Evolutionary conservation across 1,140 invertebrate genomes (phyloP).

Genomic region (Metaphire vulgaris): DNA sequence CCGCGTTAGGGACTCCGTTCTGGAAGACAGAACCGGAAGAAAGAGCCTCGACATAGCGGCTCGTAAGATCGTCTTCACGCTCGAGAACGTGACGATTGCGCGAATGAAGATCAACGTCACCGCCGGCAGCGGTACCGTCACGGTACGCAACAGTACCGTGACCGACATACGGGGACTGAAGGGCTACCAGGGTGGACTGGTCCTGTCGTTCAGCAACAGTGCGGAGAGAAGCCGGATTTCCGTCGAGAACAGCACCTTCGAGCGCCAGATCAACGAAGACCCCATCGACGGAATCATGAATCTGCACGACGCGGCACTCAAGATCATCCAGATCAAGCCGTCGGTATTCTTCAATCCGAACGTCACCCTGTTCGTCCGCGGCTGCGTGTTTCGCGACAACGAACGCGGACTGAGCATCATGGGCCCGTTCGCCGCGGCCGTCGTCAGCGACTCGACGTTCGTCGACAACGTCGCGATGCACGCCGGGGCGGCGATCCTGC

Average conservation of each 20-base stretch:
- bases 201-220: neutral
- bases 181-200: constrained; percentile 11
- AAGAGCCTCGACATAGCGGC: too few relatives aligned
- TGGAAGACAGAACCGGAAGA: too few relatives aligned
- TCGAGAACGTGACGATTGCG: too few relatives aligned
- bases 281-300: constrained; percentile 26
- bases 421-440: constrained; percentile 9
- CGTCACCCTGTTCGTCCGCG: constrained; percentile 1
- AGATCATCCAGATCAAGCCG: neutral
- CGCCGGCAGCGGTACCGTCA: too few relatives aligned
- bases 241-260: constrained; percentile 10
- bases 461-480: too few relatives aligned
- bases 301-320: neutral
- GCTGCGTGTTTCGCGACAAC: constrained; percentile 18
- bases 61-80: too few relatives aligned
- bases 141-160: too few relatives aligned
- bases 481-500: constrained; percentile 20
- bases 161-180: too few relatives aligned
- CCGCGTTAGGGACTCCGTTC: too few relatives aligned
- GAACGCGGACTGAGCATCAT: constrained; percentile 20
- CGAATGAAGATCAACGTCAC: too few relatives aligned
- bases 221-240: neutral
- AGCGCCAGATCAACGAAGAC: constrained; percentile 14
- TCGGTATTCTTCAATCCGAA: neutral
- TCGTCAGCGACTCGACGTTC: too few relatives aligned